Evolutionary conservation across 2,113 vertebrate genomes (phyloP), one percentile per base, ranked within the genome.

Genomic region (Motacilla tschutschensis): DNA sequence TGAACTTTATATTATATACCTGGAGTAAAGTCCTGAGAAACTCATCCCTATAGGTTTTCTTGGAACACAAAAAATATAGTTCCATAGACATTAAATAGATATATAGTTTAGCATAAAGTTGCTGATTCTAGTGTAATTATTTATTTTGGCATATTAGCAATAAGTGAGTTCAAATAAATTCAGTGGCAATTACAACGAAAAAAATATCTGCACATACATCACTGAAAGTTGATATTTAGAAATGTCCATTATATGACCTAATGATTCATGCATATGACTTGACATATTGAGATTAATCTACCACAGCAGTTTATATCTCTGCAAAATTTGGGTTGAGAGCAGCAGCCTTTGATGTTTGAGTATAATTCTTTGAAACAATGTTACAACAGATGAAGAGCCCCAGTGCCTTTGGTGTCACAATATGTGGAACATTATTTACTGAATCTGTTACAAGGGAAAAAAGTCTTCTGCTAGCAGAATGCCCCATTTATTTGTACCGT

Each of bases 121-220:
- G 36, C 79, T 75, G 66, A 70, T 77, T 90, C 71, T 75, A 86
- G 28, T 78, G 41, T 63, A 36, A 75, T 87, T 81, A 40, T 89
- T 93, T 92, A 90, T 95, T 95, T 93, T 93, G 83, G 79, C 69
- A 62, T 73, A 70, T 77, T 84, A 88, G 40, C 66, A 86, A 53
- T 72, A 82, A 79, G 60, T 71, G 14, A 74, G 38, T 84, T 93
- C 50, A 59, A 89, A 83, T 82, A 88, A 88, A 92, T 91, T 83
- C 44, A 66, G 36, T 17, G n/a, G 12, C 79, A 88, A 75, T 79
- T 79, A 70, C 51, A 55, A 57, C 41, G 80, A 29, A 57, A 90
- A 76, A 51, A 36, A 17, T 41, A 47, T 54, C 57, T 83, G n/a
- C n/a, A 51, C 65, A 73, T 19, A 74, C 24, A 15, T 84, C 62